Evolutionary conservation across 1,140 invertebrate species (phyloP), one percentile per base, ranked within the genome.

Genomic region (Drosophila saltans): DNA sequence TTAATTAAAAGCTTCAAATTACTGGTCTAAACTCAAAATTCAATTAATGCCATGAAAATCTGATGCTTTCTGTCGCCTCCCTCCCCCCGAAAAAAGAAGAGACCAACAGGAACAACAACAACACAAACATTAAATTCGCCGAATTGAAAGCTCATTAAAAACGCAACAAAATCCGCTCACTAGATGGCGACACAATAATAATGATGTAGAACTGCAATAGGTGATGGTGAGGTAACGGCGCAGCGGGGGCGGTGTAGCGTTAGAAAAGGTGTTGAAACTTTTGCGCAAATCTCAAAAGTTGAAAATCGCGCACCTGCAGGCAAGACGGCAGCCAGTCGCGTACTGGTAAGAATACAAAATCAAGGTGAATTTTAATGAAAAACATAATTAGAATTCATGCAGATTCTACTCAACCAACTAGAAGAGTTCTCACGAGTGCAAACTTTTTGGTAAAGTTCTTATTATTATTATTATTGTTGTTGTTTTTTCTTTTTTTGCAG

Each of bases 371-470:
- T 86, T 86, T 88, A 86, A 86, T 86, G 83, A 88, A 88, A 86
- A 86, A 83, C 74, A 89, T 86, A 86, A 86, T 88, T 86, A 86
- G 88, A 83, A 86, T 86, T 88, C 83, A 86, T 86, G 83, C 83
- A 80, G 83, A 86, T 88, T 86, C 73, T 59, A 66, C 72, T 52
- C 76, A 62, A 68, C 65, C 79, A 73, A 64, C 66, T 55, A 64
- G 60, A 70, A 77, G 66, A 65, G 55, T 59, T 55, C 73, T 76
- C 79, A 81, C 72, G 70, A 74, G 75, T 82, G 75, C 61, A 88
- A 88, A 88, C 71, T 88, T 86, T 86, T 52, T 45, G 72, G 88
- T 79, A 78, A 78, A 86, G 64, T 86, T 88, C 66, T 73, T 82
- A 69, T 79, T 82, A 45, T 16, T 66, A 72, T 67, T 69, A 72